phyloP scores from a whole-genome alignment of 2,797 vertebrate species.

The Phylloscopus collybita region DNA sequence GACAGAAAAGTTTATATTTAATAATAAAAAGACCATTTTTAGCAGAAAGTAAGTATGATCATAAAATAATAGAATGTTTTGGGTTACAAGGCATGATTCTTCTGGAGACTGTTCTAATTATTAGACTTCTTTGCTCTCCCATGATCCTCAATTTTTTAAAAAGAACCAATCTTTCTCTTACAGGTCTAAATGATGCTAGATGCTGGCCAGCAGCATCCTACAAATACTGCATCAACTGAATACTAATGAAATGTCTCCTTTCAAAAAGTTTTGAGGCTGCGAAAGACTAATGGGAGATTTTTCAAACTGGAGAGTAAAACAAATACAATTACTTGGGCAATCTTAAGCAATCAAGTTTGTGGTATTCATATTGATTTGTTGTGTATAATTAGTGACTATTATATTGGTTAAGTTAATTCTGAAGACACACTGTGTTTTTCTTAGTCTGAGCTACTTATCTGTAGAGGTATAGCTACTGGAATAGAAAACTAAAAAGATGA shows the following conservation, averaged over 20 bases:
- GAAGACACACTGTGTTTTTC: neutral
- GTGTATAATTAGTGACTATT: neutral
- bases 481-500: neutral
- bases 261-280: neutral
- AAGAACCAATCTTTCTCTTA: neutral
- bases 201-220: neutral
- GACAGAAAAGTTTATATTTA: conserved; percentile 45
- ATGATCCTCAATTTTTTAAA: neutral
- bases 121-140: neutral
- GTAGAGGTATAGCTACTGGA: neutral
- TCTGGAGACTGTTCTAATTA: conserved; percentile 19
- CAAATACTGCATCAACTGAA: neutral
- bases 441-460: neutral
- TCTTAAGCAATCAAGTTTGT: neutral
- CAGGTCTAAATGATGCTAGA: conserved; percentile 6
- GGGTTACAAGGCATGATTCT: neutral
- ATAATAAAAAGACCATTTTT: conserved; percentile 41
- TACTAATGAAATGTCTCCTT: neutral
- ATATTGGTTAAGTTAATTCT: neutral
- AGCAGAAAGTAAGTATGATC: neutral
- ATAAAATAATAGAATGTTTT: neutral
- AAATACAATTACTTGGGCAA: neutral
- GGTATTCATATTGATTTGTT: neutral
- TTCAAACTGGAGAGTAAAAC: neutral
- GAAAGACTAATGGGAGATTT: neutral